A percentile compares a stretch with the other conserved stretches of the same genome.
Conservation (phyloP, 2,888 invertebrate species). For the Entomobrya proxima region DNA sequence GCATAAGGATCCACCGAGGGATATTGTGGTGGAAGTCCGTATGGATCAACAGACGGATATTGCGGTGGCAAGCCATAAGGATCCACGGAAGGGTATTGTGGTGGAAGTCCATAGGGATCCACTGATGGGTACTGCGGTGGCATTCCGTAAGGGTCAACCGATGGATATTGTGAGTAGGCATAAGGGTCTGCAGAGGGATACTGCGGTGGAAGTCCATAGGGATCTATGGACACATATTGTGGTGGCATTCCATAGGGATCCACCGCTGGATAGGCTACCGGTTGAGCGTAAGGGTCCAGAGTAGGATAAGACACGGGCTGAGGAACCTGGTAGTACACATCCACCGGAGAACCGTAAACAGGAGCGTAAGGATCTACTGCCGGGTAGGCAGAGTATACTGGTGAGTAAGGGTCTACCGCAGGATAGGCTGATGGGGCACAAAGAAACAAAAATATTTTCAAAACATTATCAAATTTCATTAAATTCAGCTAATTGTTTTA, state of each 20-base stretch:
- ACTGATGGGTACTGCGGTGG: not conserved
- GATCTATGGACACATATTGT: not conserved
- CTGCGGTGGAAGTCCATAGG: not conserved
- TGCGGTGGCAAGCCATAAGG: not conserved
- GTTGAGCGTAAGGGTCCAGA: too few species aligned
- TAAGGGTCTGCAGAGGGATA: not conserved
- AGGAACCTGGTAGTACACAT: conserved; percentile 38
- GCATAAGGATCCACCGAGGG: not conserved
- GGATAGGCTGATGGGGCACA: not conserved
- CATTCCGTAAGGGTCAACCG: not conserved
- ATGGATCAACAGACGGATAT: not conserved
- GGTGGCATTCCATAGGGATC: not conserved
- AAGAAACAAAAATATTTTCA: not conserved
- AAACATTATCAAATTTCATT: not conserved
- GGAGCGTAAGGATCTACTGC: not conserved
- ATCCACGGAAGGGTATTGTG: not conserved
- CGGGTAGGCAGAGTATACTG: not conserved
- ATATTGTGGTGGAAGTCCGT: not conserved
- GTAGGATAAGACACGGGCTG: not conserved
- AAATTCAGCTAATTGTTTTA: not conserved
- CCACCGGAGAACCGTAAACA: not conserved
- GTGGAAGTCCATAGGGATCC: too few species aligned
- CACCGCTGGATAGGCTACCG: not conserved
- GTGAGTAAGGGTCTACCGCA: not conserved
- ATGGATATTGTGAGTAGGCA: not conserved